Conservation (phyloP, 2,888 invertebrate species). For the Amphipoea lucens region DNA sequence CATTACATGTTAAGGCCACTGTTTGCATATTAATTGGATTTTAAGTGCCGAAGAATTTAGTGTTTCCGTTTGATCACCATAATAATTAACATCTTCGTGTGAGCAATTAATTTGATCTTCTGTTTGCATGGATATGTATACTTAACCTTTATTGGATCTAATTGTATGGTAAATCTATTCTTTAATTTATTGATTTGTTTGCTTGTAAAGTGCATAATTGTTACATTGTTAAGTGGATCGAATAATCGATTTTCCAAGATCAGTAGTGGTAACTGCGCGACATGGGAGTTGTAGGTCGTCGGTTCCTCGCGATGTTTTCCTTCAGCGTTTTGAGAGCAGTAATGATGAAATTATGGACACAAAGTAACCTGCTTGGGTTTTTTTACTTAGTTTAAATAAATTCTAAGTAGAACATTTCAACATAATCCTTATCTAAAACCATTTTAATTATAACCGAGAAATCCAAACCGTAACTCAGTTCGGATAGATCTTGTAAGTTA, state of each 20-base stretch:
- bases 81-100: constrained; percentile 7
- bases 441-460: constrained; percentile 5
- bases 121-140: background rate
- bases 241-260: too few species aligned
- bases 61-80: constrained; percentile 11
- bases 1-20: constrained; percentile 31
- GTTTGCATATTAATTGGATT: constrained; percentile 42
- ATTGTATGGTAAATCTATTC: background rate
- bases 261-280: too few species aligned
- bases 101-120: background rate
- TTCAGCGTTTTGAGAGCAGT: too few species aligned
- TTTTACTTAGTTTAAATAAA: background rate
- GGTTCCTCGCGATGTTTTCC: too few species aligned
- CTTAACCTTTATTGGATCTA: background rate
- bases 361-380: too few species aligned
- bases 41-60: constrained; percentile 27
- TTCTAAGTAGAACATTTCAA: background rate
- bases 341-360: too few species aligned
- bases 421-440: background rate
- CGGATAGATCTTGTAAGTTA: constrained; percentile 39
- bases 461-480: constrained; percentile 19
- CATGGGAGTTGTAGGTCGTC: too few species aligned
- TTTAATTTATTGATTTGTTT: background rate
- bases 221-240: background rate
- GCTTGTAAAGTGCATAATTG: background rate